phyloP scores from a whole-genome alignment of 1,140 invertebrate genomes.

The Meteorus sp. region DNA sequence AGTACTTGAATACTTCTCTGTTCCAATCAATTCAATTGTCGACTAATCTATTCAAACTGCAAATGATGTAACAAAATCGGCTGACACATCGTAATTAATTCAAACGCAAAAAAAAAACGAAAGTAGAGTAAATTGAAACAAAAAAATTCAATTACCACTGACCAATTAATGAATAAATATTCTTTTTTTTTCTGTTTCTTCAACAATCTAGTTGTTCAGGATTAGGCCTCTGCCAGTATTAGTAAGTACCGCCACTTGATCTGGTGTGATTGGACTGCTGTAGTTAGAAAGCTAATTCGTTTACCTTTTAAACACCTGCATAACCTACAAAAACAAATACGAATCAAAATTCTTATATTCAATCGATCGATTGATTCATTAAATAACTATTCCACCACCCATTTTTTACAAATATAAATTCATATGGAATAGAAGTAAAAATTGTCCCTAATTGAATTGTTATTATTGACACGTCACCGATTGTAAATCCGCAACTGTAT shows the following conservation, averaged over 20 bases:
- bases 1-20: too few relatives aligned
- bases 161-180: constrained; percentile 58
- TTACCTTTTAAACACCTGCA: constrained; percentile 46
- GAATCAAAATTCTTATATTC: neutral
- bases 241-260: constrained; percentile 81
- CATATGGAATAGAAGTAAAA: too few relatives aligned
- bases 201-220: constrained; percentile 88
- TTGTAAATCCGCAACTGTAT: too few relatives aligned
- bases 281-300: constrained; percentile 57
- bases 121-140: constrained; percentile 22
- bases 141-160: constrained; percentile 31
- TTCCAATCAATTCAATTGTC: too few relatives aligned
- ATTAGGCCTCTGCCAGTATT: constrained; percentile 94
- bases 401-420: too few relatives aligned
- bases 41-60: too few relatives aligned
- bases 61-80: too few relatives aligned
- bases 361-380: too few relatives aligned
- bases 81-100: too few relatives aligned
- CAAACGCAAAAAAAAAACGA: constrained; percentile 14
- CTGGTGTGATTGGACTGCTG: constrained; percentile 64
- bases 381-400: too few relatives aligned
- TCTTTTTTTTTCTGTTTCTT: constrained; percentile 65
- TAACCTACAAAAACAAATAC: constrained; percentile 28
- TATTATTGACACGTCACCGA: too few relatives aligned
- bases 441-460: too few relatives aligned